Evolutionary conservation across 2,888 invertebrate species (phyloP).

Genomic region (Leucophenga montana): DNA sequence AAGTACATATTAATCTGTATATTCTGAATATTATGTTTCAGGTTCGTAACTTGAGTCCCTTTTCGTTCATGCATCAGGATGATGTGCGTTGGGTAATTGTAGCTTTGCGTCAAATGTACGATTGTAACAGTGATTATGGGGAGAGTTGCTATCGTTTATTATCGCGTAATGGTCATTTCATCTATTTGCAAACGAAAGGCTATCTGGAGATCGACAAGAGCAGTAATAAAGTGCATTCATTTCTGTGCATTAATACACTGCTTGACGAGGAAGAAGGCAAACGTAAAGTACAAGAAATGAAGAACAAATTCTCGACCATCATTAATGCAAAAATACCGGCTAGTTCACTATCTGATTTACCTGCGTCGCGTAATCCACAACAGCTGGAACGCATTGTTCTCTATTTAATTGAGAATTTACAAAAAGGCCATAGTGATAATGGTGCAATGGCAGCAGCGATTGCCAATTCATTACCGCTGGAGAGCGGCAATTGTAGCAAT

Average conservation of each 20-base stretch:
- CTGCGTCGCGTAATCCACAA: conserved; percentile 81
- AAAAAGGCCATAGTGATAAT: conserved; percentile 55
- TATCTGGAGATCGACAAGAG: conserved; percentile 86
- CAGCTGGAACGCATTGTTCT: conserved; percentile 82
- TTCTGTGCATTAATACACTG: conserved; percentile 88
- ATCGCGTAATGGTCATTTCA: conserved; percentile 86
- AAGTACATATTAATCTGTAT: not conserved
- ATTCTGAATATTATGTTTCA: conserved; percentile 33
- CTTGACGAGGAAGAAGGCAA: conserved; percentile 83
- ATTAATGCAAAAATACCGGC: conserved; percentile 75
- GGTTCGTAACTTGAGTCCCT: conserved; percentile 89
- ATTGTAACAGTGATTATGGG: conserved; percentile 86
- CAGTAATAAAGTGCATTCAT: conserved; percentile 86
- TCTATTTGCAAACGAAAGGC: conserved; percentile 88
- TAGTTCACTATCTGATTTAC: conserved; percentile 68
- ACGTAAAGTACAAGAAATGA: conserved; percentile 85
- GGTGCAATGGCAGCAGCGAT: conserved; percentile 34
- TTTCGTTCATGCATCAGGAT: conserved; percentile 91
- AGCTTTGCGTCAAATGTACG: conserved; percentile 91
- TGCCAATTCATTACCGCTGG: conserved; percentile 43
- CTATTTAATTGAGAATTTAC: conserved; percentile 78
- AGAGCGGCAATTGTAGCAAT: conserved; percentile 42
- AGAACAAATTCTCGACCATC: conserved; percentile 83
- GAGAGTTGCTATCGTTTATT: conserved; percentile 88
- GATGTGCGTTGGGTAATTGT: conserved; percentile 92